phyloP scores from a whole-genome alignment of 2,797 vertebrate species.

The Lates japonicus region DNA sequence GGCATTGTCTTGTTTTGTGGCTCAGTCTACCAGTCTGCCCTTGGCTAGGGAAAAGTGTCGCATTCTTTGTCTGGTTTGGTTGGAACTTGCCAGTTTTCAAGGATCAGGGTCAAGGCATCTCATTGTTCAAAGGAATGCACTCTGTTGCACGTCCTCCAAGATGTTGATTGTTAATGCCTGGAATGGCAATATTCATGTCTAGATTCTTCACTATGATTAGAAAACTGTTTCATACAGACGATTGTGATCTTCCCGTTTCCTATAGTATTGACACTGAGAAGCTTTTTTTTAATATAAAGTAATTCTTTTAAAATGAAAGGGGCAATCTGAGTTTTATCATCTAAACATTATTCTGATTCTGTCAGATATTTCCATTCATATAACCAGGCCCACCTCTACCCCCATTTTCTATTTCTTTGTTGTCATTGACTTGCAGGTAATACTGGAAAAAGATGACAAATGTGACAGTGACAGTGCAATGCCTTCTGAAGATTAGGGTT shows the following conservation, averaged over 20 bases:
- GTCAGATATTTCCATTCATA: constrained; percentile 28
- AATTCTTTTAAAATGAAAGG: constrained; percentile 23
- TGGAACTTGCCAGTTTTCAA: constrained; percentile 60
- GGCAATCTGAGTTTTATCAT: constrained; percentile 9
- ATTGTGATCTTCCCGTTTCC: background rate
- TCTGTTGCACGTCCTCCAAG: constrained; percentile 33
- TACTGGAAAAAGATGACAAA: constrained; percentile 42
- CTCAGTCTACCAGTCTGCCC: constrained; percentile 48
- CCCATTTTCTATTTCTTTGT: constrained; percentile 17
- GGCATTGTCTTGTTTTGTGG: constrained; percentile 64
- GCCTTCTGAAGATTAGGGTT: constrained; percentile 50
- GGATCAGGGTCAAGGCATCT: constrained; percentile 58
- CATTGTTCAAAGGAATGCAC: constrained; percentile 48
- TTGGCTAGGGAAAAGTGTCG: constrained; percentile 51
- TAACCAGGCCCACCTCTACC: background rate
- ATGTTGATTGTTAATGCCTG: constrained; percentile 47
- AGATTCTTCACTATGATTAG: constrained; percentile 3
- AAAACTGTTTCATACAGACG: constrained; percentile 1
- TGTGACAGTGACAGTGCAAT: constrained; percentile 44
- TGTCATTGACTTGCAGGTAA: constrained; percentile 41
- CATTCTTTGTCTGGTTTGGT: constrained; percentile 52
- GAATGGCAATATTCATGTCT: constrained; percentile 10
- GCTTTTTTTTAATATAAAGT: background rate
- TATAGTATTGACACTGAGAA: constrained; percentile 14
- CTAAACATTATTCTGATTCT: constrained; percentile 38